phyloP scores from a whole-genome alignment of 2,797 vertebrate genomes.

The Petrocephalus schoutedeni region DNA sequence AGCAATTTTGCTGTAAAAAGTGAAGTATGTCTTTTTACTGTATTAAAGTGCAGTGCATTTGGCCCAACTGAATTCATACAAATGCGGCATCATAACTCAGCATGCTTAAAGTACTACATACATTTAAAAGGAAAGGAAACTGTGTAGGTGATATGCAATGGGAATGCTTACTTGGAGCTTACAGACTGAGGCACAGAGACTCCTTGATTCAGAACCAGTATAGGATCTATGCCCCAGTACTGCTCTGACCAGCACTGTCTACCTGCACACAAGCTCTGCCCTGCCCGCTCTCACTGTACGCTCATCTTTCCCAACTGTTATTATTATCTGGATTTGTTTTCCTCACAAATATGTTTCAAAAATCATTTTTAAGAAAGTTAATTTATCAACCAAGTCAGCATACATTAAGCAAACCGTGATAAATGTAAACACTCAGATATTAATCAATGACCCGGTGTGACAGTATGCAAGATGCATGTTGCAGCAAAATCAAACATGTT shows the following conservation, averaged over 20 bases:
- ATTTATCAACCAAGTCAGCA: background rate
- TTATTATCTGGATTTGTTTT: background rate
- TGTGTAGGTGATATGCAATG: background rate
- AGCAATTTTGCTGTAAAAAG: background rate
- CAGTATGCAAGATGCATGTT: background rate
- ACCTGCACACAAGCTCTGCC: background rate
- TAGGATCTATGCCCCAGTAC: background rate
- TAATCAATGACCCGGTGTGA: background rate
- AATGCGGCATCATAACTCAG: background rate
- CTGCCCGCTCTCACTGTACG: background rate
- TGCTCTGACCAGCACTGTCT: background rate
- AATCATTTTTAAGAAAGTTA: background rate
- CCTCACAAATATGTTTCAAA: background rate
- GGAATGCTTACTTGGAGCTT: background rate
- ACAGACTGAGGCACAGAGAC: background rate
- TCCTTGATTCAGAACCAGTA: background rate
- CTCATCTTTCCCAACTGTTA: background rate
- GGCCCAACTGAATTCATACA: background rate
- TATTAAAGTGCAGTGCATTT: background rate
- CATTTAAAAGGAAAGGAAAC: background rate
- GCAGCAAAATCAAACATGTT: background rate
- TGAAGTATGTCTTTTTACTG: background rate
- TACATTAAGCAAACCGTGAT: background rate
- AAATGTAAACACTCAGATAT: background rate
- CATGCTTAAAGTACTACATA: background rate